These are phyloP conservation scores for Neodon shergylaensis DNA, from an alignment of 2,113 vertebrate species.

Conservation along the genomic window DNA sequence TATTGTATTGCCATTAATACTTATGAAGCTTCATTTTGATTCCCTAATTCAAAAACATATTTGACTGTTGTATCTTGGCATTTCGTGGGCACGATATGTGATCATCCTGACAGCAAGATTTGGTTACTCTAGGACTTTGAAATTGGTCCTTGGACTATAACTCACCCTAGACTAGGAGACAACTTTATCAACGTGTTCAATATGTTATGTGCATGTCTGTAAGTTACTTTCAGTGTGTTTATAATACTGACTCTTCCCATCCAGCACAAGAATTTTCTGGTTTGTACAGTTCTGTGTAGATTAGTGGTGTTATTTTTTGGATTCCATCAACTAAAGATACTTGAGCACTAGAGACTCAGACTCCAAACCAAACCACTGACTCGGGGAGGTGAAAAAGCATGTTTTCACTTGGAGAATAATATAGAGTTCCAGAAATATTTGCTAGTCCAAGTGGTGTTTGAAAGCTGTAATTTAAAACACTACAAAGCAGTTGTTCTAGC, in stretches of 20 bases:
- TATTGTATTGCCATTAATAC: neutral
- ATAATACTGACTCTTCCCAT: neutral
- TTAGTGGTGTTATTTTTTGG: neutral
- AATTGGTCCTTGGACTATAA: neutral
- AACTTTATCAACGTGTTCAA: neutral
- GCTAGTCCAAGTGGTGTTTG: neutral
- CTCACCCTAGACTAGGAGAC: neutral
- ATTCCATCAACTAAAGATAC: neutral
- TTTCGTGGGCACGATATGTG: neutral
- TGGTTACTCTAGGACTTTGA: rapidly evolving
- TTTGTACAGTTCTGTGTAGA: neutral
- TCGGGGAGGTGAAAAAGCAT: neutral
- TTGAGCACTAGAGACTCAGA: neutral
- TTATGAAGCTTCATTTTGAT: neutral
- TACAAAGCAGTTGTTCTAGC: neutral
- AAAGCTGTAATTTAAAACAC: neutral
- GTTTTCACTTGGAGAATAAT: neutral
- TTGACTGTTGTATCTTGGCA: neutral
- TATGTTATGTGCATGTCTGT: neutral
- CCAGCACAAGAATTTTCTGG: neutral
- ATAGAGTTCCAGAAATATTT: neutral
- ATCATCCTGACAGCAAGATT: neutral
- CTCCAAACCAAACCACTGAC: neutral
- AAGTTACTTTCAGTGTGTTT: neutral
- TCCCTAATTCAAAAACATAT: neutral